Evolutionary conservation across 53 echinoderm and acorn worm genomes (phyloP), one percentile per base, ranked within the genome.

Genomic region (Patiria pectinifera): DNA sequence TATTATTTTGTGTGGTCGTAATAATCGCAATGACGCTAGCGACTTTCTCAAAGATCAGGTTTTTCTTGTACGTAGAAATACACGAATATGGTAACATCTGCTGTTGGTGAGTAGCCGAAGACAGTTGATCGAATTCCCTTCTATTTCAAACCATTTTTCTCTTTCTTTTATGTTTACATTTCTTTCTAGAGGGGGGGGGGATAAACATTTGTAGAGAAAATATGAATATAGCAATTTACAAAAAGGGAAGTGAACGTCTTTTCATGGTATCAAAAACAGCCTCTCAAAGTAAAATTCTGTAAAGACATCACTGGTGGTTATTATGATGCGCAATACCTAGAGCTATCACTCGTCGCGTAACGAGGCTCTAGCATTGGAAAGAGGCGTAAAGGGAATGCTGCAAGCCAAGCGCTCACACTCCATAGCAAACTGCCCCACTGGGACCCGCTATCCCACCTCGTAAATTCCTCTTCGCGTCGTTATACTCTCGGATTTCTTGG

Each of bases 401-500:
- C 48, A 12, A 78, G 62, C 59, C 77, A 23, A 44, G 88, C 60
- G 61, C 61, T 78, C 49, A 88, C 13, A 78, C 4, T 6, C n/a
- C 88, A 43, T 53, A 26, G 44, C 88, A 58, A 88, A 88, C 88
- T 44, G 88, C 88, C 60, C 88, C 88, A 78, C 21, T 61, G 88
- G 88, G 88, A 88, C 88, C 61, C 59, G 25, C 22, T 8, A 88
- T 14, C 76, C 58, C 2, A 16, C 26, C 60, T 88, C 88, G 62
- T 88, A 88, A 88, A 88, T 88, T 88, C 88, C 88, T 88, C 88
- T 10, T 88, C 88, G 88, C 88, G 78, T 78, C 88, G 78, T 21
- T 78, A 75, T 74, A 87, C 76, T 76, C 75, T 78, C 44, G 18
- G 10, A 76, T 45, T 88, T 77, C 79, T 22, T 45, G 88, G 49